Percentiles rank a stretch among this genome's conserved stretches.
phyloP scores from a whole-genome alignment of 2,797 vertebrate species.

The Zonotrichia albicollis region DNA sequence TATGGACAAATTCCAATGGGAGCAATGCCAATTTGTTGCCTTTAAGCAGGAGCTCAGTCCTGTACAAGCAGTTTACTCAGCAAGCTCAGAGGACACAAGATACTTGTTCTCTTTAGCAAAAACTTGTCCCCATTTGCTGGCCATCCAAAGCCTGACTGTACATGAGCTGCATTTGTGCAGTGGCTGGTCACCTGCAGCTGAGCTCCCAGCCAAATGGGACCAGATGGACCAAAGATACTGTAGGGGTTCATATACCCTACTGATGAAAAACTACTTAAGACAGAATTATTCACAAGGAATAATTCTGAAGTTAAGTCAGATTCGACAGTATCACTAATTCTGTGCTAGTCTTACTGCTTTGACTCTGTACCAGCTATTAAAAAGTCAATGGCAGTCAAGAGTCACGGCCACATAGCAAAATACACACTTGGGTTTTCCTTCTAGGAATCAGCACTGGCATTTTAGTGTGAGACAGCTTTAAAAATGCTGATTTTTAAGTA shows the following conservation, averaged over 20 bases:
- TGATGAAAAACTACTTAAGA: neutral
- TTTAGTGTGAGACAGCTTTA: neutral
- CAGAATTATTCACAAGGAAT: neutral
- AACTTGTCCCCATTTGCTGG: neutral
- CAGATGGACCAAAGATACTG: neutral
- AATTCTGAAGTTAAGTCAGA: neutral
- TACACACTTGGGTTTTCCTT: neutral
- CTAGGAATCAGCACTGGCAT: neutral
- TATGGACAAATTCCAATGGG: neutral
- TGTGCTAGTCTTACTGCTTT: neutral
- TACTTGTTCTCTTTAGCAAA: neutral
- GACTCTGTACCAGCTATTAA: neutral
- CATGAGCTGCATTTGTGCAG: neutral
- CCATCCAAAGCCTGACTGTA: neutral
- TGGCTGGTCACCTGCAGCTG: neutral
- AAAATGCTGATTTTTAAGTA: slow-evolving; percentile 47
- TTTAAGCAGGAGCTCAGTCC: neutral
- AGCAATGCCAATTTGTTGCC: neutral
- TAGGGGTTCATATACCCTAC: neutral
- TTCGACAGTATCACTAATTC: neutral
- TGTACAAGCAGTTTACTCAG: neutral
- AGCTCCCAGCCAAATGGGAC: neutral
- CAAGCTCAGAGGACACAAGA: neutral
- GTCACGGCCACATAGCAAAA: neutral
- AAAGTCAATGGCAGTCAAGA: neutral